These are phyloP conservation scores for Heliconius ismenius DNA, from an alignment of 2,888 invertebrate species.

Conservation along the genomic window DNA sequence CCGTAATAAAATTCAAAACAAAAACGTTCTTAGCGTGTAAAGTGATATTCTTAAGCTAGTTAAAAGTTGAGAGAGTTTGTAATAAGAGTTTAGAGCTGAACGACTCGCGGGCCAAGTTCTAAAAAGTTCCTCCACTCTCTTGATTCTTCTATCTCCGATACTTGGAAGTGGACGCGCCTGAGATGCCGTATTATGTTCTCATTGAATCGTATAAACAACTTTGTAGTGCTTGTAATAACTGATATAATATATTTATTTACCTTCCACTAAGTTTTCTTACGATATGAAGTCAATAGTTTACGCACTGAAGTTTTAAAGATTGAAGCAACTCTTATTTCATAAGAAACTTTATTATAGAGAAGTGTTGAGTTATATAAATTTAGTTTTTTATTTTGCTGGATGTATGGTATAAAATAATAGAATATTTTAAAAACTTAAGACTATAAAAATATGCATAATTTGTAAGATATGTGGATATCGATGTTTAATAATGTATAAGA, in stretches of 20 bases:
- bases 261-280: neutral
- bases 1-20: slow-evolving; percentile 14
- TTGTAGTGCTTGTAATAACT: slow-evolving; percentile 40
- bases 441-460: too few relatives aligned
- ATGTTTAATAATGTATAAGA: neutral
- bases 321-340: slow-evolving; percentile 5
- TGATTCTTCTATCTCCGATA: slow-evolving; percentile 68
- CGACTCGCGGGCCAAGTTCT: slow-evolving; percentile 56
- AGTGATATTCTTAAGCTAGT: slow-evolving; percentile 51
- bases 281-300: neutral
- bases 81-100: slow-evolving; percentile 67
- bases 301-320: neutral
- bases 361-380: neutral
- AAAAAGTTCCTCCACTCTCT: slow-evolving; percentile 68
- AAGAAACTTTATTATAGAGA: neutral
- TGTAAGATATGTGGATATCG: too few relatives aligned
- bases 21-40: slow-evolving; percentile 26
- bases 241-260: slow-evolving; percentile 46
- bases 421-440: too few relatives aligned
- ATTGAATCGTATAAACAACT: slow-evolving; percentile 60
- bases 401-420: too few relatives aligned
- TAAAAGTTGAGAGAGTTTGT: slow-evolving; percentile 69
- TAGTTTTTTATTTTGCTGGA: neutral
- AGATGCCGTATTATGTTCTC: slow-evolving; percentile 74
- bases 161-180: slow-evolving; percentile 53